Conservation (phyloP, 2,888 invertebrate species). For the Sycophila texana region DNA sequence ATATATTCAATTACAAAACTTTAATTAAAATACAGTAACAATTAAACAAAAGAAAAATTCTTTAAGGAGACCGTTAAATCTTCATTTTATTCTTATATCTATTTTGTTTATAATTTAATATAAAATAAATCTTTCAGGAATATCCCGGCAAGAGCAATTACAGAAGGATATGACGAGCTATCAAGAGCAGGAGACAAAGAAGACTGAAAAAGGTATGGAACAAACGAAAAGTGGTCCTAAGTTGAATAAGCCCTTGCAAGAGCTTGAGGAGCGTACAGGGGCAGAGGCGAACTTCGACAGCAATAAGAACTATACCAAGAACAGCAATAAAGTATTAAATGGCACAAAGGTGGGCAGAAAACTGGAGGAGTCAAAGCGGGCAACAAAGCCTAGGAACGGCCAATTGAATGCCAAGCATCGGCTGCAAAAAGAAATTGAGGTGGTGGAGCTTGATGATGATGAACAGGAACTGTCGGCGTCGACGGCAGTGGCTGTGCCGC, state of each 20-base stretch:
- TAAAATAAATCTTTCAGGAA: conserved; percentile 60
- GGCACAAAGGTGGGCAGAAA: conserved; percentile 69
- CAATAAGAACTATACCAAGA: conserved; percentile 71
- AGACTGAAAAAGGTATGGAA: conserved; percentile 52
- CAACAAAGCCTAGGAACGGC: conserved; percentile 51
- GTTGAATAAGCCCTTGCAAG: conserved; percentile 44
- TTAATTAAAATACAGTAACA: too few species aligned
- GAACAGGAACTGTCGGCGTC: conserved; percentile 47
- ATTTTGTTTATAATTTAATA: too few species aligned
- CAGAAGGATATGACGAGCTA: conserved; percentile 50
- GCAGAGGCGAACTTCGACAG: conserved; percentile 66
- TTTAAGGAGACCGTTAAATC: too few species aligned
- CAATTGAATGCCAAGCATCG: conserved; percentile 28
- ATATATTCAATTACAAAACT: too few species aligned
- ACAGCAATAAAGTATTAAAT: conserved; percentile 65
- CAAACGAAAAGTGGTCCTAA: conserved; percentile 25
- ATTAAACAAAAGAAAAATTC: too few species aligned
- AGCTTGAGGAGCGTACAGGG: conserved; percentile 34
- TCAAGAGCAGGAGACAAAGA: conserved; percentile 53
- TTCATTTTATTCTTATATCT: too few species aligned
- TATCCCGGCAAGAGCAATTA: conserved; percentile 61
- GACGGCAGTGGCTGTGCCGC: background rate
- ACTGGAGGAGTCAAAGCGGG: conserved; percentile 56
- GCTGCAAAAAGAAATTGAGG: conserved; percentile 48
- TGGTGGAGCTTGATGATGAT: conserved; percentile 52